Evolutionary conservation across 2,797 vertebrate species (phyloP).

Genomic region (Alcedo atthis): DNA sequence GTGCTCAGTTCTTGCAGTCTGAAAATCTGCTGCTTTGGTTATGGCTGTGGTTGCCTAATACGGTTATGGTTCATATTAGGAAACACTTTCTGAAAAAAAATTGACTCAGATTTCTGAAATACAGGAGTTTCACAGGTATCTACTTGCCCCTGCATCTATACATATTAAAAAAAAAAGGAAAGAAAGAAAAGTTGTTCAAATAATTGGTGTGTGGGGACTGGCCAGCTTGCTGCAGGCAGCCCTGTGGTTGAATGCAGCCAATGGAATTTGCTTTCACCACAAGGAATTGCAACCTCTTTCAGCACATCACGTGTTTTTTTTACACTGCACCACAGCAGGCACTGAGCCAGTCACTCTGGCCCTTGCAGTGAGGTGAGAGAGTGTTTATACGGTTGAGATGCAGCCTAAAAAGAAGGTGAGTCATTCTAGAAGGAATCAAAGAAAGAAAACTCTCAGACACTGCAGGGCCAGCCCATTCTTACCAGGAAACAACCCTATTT

Average conservation of each 20-base stretch:
- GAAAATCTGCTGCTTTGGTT: not conserved
- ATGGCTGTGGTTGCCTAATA: too few relatives aligned
- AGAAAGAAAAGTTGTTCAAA: not conserved
- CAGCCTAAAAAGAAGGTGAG: not conserved
- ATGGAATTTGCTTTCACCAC: not conserved
- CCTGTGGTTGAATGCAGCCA: not conserved
- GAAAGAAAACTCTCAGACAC: not conserved
- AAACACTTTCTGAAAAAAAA: not conserved
- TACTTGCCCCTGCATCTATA: not conserved
- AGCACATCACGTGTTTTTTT: not conserved
- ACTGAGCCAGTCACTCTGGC: not conserved
- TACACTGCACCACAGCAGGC: not conserved
- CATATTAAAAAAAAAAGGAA: not conserved
- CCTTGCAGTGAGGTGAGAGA: not conserved
- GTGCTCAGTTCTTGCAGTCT: not conserved
- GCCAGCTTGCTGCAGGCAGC: fast-evolving
- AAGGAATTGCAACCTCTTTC: not conserved
- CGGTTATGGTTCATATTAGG: not conserved
- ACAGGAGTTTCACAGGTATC: not conserved
- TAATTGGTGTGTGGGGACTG: fast-evolving
- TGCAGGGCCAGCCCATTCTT: not conserved
- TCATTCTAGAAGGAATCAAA: not conserved
- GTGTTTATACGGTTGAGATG: not conserved
- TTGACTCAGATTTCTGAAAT: not conserved
- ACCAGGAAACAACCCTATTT: not conserved